A percentile compares a stretch with the other conserved stretches of the same genome.
These are phyloP conservation scores for Mesodorylaimus sp. DNA, from an alignment of 2,888 invertebrate species.

Conservation along the genomic window DNA sequence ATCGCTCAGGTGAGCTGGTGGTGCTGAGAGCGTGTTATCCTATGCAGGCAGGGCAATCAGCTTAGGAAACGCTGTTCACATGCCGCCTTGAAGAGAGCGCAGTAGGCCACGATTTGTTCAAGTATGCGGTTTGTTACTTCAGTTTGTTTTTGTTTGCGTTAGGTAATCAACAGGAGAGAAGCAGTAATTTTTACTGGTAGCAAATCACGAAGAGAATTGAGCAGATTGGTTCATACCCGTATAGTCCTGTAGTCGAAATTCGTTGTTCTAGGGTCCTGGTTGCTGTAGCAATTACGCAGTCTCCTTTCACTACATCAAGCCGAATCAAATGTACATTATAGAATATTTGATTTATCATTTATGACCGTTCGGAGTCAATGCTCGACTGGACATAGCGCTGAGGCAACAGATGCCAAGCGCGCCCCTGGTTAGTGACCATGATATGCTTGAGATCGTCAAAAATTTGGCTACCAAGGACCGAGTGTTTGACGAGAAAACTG, in stretches of 20 bases:
- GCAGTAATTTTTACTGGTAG: neutral
- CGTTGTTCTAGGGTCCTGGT: constrained; percentile 48
- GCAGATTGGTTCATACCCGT: no score
- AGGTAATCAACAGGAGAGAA: neutral
- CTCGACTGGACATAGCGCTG: neutral
- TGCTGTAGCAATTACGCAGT: constrained; percentile 83
- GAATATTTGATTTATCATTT: constrained; percentile 88
- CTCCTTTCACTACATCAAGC: constrained; percentile 79
- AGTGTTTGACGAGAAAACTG: neutral
- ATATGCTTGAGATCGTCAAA: neutral
- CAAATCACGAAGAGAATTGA: no score
- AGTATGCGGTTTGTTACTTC: no score
- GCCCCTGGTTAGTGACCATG: neutral
- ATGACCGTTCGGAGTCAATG: constrained; percentile 43
- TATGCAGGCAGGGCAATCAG: no score
- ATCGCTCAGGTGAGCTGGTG: constrained; percentile 61
- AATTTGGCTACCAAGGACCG: neutral
- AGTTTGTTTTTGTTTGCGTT: neutral
- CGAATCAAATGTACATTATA: constrained; percentile 74
- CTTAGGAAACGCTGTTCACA: no score
- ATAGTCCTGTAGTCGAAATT: neutral
- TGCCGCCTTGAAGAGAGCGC: no score
- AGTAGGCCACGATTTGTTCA: no score
- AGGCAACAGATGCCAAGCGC: neutral
- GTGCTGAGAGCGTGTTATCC: no score